Evolutionary conservation across 2,888 invertebrate species (phyloP), one percentile per base, ranked within the genome.

Genomic region (Parnassius smintheus): DNA sequence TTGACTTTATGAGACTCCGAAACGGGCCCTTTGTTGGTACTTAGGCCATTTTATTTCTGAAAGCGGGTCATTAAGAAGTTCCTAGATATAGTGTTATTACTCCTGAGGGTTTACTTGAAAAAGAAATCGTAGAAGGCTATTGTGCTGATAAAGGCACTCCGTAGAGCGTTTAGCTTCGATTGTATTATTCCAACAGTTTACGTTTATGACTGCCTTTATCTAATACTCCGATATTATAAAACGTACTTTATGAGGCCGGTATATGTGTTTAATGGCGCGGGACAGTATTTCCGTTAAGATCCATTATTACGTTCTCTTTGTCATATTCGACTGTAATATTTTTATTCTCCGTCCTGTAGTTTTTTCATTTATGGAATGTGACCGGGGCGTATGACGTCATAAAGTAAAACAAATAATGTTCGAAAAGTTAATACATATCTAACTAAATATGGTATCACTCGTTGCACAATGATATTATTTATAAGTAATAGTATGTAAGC

Each of bases 1-100:
- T 74, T 70, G 69, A 48, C 65, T 79, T 77, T 76, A 78, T 70
- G 70, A 48, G 13, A 35, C 35, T n/a, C 4, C 2, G 48, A 10
- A 56, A 49, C 45, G 48, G 41, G 44, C 8, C 56, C 41, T 35
- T 35, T 56, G 56, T 56, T 48, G 56, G n/a, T 49, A 41, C 56
- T 56, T 56, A 35, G 3, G 56, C 1, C 56, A n/a, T 48, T 56
- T 48, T 56, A 56, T 49, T 48, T 48, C 46, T n/a, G 49, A 56
- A 56, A 35, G n/a, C 35, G 35, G 35, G 56, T 49, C 48, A 13
- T 56, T 35, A 49, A 12, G 46, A 8, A 25, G 46, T 11, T 56
- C 12, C 42, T 49, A 11, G n/a, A 13, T 42, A 41, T 50, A 22
- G 51, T 51, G 51, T 12, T 13, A 44, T 45, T 22, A 42, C 41